These are phyloP conservation scores for Drosophila burlai DNA, from an alignment of 1,140 invertebrate genomes.

Conservation along the genomic window DNA sequence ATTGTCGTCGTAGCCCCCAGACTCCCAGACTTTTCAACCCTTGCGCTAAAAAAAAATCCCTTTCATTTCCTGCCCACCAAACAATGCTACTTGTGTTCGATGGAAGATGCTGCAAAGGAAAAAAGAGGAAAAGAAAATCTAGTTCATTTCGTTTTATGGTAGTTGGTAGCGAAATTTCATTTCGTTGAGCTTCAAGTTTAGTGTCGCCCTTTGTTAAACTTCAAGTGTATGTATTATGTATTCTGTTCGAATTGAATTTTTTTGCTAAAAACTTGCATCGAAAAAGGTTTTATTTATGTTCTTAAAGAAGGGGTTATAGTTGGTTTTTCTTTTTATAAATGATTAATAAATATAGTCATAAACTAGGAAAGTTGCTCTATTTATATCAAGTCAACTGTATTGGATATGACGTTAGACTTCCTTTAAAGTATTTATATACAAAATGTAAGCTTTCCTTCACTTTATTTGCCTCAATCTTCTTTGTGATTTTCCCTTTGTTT, in stretches of 20 bases:
- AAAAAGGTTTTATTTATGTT: not conserved
- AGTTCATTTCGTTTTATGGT: conserved; percentile 70
- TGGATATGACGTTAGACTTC: conserved; percentile 6
- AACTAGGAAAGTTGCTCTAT: not conserved
- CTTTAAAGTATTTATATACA: conserved; percentile 30
- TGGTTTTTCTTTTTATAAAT: not conserved
- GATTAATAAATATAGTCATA: not conserved
- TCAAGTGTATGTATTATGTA: conserved; percentile 7
- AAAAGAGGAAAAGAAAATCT: conserved; percentile 28
- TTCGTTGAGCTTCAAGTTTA: conserved; percentile 60
- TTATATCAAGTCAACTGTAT: too few species aligned
- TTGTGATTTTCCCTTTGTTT: conserved; percentile 19
- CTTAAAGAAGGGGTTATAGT: not conserved
- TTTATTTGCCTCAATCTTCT: conserved; percentile 9
- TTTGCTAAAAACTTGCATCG: not conserved
- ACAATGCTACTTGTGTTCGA: conserved; percentile 54
- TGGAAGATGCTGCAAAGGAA: conserved; percentile 33
- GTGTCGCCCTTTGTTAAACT: conserved; percentile 43
- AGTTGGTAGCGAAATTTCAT: conserved; percentile 57
- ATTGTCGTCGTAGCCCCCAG: conserved; percentile 43
- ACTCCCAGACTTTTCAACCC: conserved; percentile 16
- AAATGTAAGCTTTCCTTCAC: conserved; percentile 8
- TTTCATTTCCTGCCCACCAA: conserved; percentile 47
- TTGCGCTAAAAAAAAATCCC: conserved; percentile 13
- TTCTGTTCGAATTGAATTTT: not conserved